phyloP scores from a whole-genome alignment of 2,113 vertebrate species.

The Helogale parvula region DNA sequence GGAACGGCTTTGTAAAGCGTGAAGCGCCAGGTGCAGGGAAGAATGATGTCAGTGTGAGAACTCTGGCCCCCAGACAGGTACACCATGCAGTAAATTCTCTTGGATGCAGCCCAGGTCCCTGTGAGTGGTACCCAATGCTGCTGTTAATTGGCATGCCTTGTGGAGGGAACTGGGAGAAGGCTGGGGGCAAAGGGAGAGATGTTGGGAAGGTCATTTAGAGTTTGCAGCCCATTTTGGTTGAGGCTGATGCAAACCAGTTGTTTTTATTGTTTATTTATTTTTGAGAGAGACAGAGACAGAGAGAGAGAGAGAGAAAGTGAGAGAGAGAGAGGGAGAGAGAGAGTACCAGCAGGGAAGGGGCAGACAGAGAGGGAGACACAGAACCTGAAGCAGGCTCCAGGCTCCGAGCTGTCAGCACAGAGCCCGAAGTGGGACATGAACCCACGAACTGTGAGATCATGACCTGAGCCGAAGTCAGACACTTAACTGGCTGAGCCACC shows the following conservation, averaged over 20 bases:
- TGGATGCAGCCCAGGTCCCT: not conserved
- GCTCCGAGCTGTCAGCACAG: too few relatives aligned
- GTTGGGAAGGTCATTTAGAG: not conserved
- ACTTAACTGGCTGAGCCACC: too few relatives aligned
- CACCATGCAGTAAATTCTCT: rapidly evolving
- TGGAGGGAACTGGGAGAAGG: not conserved
- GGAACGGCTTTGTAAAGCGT: not conserved
- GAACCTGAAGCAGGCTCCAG: too few relatives aligned
- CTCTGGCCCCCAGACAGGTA: not conserved
- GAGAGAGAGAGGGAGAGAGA: too few relatives aligned
- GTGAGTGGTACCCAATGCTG: too few relatives aligned
- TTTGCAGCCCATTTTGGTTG: not conserved
- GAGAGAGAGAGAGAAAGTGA: too few relatives aligned
- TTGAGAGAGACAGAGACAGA: too few relatives aligned
- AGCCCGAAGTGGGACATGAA: too few relatives aligned
- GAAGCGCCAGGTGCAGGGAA: rapidly evolving
- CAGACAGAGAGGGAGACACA: too few relatives aligned
- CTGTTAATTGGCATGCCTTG: rapidly evolving
- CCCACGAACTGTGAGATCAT: too few relatives aligned
- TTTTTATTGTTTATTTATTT: not conserved
- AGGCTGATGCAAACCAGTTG: not conserved
- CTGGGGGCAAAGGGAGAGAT: not conserved
- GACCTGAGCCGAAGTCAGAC: too few relatives aligned
- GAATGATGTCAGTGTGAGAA: rapidly evolving
- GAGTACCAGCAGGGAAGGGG: too few relatives aligned